These are phyloP conservation scores for Aplocera efformata DNA, from an alignment of 2,888 invertebrate species.

Conservation along the genomic window DNA sequence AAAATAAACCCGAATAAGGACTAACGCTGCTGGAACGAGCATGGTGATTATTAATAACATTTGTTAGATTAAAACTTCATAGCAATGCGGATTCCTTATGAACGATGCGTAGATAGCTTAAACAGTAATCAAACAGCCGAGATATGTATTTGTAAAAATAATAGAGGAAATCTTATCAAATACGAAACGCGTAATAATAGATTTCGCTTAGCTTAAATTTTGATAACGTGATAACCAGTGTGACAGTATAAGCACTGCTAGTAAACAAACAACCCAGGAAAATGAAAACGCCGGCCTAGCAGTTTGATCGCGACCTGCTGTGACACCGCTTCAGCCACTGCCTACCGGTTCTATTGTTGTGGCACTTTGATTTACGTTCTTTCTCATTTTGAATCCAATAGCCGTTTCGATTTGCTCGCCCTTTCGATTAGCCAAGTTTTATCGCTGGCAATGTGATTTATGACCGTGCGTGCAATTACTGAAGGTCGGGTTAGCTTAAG, in stretches of 20 bases:
- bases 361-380: constrained; percentile 24
- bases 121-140: no score
- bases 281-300: constrained; percentile 20
- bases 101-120: no score
- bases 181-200: no score
- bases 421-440: constrained; percentile 19
- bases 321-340: constrained; percentile 23
- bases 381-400: constrained; percentile 21
- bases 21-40: constrained; percentile 37
- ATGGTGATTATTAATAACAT: constrained; percentile 41
- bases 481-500: constrained; percentile 9
- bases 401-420: constrained; percentile 19
- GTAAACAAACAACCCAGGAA: constrained; percentile 17
- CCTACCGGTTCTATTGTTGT: constrained; percentile 23
- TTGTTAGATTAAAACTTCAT: constrained; percentile 24
- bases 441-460: constrained; percentile 17
- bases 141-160: no score
- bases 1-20: constrained; percentile 46
- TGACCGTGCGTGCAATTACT: constrained; percentile 8
- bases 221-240: no score
- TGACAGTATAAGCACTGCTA: not conserved
- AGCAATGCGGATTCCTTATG: no score
- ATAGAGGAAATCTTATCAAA: no score
- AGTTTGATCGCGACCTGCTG: constrained; percentile 20
- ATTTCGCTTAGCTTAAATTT: no score